Conservation (phyloP, 2,797 vertebrate species). For the Epinephelus awoara region DNA sequence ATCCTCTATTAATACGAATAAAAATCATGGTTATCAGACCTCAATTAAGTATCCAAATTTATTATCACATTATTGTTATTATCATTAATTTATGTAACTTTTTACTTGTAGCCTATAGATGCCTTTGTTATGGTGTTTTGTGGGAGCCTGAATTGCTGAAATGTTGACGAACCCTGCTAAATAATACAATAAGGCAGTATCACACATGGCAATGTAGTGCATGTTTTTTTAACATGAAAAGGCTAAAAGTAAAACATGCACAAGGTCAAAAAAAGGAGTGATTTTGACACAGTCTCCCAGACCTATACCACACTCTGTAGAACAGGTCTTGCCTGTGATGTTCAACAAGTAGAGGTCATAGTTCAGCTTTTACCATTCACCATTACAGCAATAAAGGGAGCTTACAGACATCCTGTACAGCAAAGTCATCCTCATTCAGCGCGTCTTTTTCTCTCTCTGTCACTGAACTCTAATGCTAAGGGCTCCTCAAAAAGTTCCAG, state of each 20-base stretch:
- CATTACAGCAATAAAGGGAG: slow-evolving; percentile 45
- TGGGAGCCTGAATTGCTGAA: too few relatives aligned
- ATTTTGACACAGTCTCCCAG: neutral
- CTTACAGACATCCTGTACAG: slow-evolving; percentile 27
- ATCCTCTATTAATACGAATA: neutral
- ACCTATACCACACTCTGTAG: neutral
- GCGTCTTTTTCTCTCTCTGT: slow-evolving; percentile 27
- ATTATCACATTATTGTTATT: too few relatives aligned
- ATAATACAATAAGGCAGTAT: neutral
- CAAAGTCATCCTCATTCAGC: slow-evolving; percentile 23
- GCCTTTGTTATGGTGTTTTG: neutral
- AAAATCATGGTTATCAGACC: neutral
- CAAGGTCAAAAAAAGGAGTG: neutral
- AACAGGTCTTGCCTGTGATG: slow-evolving; percentile 19
- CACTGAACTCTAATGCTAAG: slow-evolving; percentile 49
- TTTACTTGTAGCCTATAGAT: neutral
- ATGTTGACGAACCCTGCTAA: neutral
- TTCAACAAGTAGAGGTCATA: slow-evolving; percentile 30
- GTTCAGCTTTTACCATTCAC: slow-evolving; percentile 18
- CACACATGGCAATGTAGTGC: neutral
- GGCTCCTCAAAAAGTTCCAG: slow-evolving; percentile 60
- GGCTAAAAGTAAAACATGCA: slow-evolving; percentile 1
- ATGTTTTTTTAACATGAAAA: neutral
- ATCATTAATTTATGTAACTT: neutral
- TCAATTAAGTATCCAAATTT: neutral